Evolutionary conservation across 1,140 invertebrate genomes (phyloP).

Genomic region (Chionoecetes opilio): DNA sequence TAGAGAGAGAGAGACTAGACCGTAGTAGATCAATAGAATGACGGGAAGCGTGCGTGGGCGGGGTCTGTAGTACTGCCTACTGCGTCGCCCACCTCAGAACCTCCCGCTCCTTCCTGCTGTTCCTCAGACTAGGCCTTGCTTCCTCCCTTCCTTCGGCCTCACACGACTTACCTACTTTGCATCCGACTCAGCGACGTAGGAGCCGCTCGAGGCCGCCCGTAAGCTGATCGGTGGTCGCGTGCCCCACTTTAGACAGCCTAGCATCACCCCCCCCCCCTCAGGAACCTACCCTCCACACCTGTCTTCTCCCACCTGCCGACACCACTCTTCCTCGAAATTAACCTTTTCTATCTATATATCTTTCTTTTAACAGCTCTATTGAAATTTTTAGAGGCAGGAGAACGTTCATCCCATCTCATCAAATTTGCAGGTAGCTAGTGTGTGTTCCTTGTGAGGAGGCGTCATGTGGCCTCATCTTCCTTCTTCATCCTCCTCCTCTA

Average conservation of each 20-base stretch:
- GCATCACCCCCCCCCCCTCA: neutral
- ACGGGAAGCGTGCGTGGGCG: conserved; percentile 37
- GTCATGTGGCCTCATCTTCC: neutral
- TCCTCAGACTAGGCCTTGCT: no score
- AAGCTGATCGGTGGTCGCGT: neutral
- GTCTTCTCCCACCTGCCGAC: neutral
- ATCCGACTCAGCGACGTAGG: conserved; percentile 9
- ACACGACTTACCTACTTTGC: neutral
- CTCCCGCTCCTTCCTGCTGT: neutral
- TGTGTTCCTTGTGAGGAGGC: no score
- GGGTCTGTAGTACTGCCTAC: neutral
- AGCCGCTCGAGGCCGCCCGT: neutral
- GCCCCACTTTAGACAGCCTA: neutral
- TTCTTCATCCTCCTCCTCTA: neutral
- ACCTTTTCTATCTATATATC: neutral
- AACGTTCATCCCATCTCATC: no score
- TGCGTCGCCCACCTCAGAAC: conserved; percentile 33
- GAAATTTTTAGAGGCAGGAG: no score
- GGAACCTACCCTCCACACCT: neutral
- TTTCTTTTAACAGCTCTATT: neutral
- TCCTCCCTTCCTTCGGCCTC: neutral
- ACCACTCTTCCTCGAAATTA: neutral
- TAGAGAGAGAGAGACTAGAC: conserved; percentile 46
- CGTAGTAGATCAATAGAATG: conserved; percentile 54
- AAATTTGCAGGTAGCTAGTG: no score